Conservation (phyloP, 2,113 vertebrate species). For the Pedionomus torquatus region DNA sequence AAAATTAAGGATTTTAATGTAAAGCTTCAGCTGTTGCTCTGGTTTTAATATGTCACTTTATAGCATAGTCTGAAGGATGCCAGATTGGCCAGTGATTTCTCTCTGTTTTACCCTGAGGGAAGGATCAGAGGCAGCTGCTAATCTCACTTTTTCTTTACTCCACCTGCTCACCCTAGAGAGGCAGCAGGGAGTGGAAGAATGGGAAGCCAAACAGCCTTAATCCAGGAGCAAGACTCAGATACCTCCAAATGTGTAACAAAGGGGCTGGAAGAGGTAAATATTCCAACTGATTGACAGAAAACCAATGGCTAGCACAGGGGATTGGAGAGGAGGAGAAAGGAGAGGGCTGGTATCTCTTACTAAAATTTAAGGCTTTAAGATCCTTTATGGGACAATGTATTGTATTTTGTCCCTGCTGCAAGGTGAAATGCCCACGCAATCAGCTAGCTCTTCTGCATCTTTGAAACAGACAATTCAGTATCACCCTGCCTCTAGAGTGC, state of each 20-base stretch:
- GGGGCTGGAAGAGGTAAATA: not conserved
- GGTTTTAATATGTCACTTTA: not conserved
- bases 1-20: not conserved
- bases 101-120: not conserved
- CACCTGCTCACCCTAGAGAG: not conserved
- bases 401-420: not conserved
- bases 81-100: not conserved
- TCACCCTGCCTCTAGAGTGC: not conserved
- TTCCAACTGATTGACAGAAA: not conserved
- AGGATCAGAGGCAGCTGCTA: not conserved
- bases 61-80: not conserved
- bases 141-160: not conserved
- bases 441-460: not conserved
- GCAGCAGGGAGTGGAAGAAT: not conserved
- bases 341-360: not conserved
- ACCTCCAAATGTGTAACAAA: not conserved
- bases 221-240: not conserved
- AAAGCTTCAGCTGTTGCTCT: not conserved
- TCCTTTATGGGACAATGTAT: not conserved
- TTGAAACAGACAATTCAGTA: not conserved
- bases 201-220: not conserved
- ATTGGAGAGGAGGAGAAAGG: not conserved
- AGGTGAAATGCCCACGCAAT: not conserved
- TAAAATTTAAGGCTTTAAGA: not conserved
- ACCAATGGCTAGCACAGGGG: not conserved